phyloP scores from a whole-genome alignment of 2,888 invertebrate species.

The Andrena camellia region DNA sequence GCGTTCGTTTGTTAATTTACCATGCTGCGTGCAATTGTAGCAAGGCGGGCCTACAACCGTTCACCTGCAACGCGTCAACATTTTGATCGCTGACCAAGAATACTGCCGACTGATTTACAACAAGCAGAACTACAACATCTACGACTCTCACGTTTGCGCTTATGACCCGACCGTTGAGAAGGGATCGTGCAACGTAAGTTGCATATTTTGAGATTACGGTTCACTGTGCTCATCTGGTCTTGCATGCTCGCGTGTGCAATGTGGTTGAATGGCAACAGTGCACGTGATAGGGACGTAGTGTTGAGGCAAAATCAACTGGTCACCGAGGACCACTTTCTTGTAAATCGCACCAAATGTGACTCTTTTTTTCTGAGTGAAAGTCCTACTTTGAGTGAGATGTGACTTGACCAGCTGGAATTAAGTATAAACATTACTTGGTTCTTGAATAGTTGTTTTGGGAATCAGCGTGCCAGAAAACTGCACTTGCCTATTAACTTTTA shows the following conservation, averaged over 20 bases:
- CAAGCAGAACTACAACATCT: conserved; percentile 31
- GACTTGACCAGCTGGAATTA: too few species aligned
- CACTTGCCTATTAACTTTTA: too few species aligned
- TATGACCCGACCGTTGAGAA: conserved; percentile 57
- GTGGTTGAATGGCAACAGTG: neutral
- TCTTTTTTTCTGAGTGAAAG: too few species aligned
- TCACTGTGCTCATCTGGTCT: neutral
- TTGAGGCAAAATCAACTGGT: neutral
- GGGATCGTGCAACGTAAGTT: conserved; percentile 75
- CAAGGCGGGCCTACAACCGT: conserved; percentile 71
- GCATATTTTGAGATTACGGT: neutral
- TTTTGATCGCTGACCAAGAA: conserved; percentile 86
- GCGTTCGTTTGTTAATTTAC: neutral
- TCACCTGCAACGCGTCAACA: conserved; percentile 86
- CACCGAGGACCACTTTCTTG: neutral
- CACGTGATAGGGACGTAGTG: neutral
- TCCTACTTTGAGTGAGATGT: neutral
- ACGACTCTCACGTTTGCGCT: conserved; percentile 69
- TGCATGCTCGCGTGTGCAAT: neutral
- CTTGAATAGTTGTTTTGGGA: too few species aligned
- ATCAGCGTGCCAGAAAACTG: too few species aligned
- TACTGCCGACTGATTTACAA: conserved; percentile 82
- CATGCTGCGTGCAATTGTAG: conserved; percentile 51
- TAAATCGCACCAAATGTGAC: neutral
- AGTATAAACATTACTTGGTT: too few species aligned